Evolutionary conservation across 2,797 vertebrate genomes (phyloP), one percentile per base, ranked within the genome.

Genomic region (Cercopithecus petaurista): DNA sequence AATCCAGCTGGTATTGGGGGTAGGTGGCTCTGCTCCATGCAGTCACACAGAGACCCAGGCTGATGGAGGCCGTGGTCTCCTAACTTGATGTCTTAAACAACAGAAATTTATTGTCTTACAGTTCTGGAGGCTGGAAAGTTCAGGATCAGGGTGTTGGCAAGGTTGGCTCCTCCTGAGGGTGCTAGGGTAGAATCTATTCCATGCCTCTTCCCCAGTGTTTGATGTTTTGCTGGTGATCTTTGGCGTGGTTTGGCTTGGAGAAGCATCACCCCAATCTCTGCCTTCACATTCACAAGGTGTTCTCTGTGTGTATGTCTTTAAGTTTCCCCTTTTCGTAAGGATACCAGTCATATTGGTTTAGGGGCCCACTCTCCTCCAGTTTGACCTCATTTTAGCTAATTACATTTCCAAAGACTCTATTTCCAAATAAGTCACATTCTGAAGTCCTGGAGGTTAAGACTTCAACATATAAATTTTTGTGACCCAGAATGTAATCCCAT

Each of bases 171-270:
- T 55, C 17, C 19, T 57, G 80, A 41, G 14, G 14, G 26, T 15
- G 22, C 2, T 28, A 24, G 17, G 36, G n/a, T 26, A 39, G 2
- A 39, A 28, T 10, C 24, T 30, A 19, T 10, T 30, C 61, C 1
- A 0, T 0, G 2, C 26, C 28, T 17, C 0, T 33, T 19, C 12
- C 46, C 3, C 10, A 24, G 64, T 28, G 22, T 7, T 3, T 0
- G 4, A 19, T 7, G 14, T 10, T 50, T 73, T 39, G 19, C n/a
- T 0, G 17, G 33, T 4, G 7, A 3, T 39, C 10, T 52, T 50
- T 57, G 72, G 19, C 0, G 0, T n/a, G 76, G 33, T 30, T 79
- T 79, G 48, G 7, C 41, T 79, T 52, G 19, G 7, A 30, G 79
- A 21, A 59, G 24, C 1, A 13, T 43, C 30, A 11, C 14, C 57